phyloP scores from a whole-genome alignment of 2,797 vertebrate genomes.

The Tapera naevia region DNA sequence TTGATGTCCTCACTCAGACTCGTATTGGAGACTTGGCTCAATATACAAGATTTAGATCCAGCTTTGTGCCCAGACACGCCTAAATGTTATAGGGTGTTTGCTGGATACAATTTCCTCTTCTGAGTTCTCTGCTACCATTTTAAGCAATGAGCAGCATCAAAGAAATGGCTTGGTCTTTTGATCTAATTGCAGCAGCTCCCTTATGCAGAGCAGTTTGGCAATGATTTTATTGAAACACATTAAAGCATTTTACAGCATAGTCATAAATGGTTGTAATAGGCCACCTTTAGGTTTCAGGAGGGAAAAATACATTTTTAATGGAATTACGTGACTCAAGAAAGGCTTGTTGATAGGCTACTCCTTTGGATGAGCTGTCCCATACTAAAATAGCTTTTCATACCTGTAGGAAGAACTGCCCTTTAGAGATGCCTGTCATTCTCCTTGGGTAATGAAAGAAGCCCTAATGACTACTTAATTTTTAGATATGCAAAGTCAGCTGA shows the following conservation, averaged over 20 bases:
- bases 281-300: conserved; percentile 8
- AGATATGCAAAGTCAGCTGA: background rate
- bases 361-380: background rate
- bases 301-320: background rate
- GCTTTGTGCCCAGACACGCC: background rate
- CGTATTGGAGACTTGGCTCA: background rate
- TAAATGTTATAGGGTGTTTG: background rate
- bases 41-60: background rate
- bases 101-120: background rate
- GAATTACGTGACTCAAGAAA: conserved; percentile 4
- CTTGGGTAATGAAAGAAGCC: background rate
- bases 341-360: background rate
- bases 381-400: background rate
- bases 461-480: background rate
- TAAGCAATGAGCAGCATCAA: background rate
- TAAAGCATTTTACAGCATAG: conserved; percentile 30
- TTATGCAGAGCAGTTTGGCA: conserved; percentile 18
- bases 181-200: conserved; percentile 1
- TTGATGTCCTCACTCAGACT: background rate
- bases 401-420: background rate
- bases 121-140: background rate
- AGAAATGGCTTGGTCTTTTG: background rate
- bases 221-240: conserved; percentile 24
- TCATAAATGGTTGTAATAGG: conserved; percentile 22
- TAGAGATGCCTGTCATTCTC: background rate